A percentile compares a stretch with the other conserved stretches of the same genome.
phyloP scores from a whole-genome alignment of 2,113 vertebrate genomes.

The Chlorodrepanis virens region DNA sequence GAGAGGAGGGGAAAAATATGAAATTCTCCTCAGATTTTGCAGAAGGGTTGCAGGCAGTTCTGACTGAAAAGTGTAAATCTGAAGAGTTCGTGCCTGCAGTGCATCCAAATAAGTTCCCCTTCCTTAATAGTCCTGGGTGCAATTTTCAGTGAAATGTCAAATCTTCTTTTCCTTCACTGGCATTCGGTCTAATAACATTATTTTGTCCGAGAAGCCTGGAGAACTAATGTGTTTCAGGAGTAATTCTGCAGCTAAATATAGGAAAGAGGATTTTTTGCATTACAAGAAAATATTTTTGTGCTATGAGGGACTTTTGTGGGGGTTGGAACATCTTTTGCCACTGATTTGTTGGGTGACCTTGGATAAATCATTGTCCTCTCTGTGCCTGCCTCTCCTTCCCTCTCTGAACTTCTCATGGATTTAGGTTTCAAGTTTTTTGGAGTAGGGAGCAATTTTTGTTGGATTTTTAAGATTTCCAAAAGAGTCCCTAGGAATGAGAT shows the following conservation, averaged over 20 bases:
- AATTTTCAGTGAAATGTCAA: conserved; percentile 37
- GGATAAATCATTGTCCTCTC: not conserved
- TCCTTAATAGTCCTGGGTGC: conserved; percentile 7
- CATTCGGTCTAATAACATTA: conserved; percentile 5
- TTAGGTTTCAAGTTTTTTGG: not conserved
- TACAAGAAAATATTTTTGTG: conserved; percentile 1
- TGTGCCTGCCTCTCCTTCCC: not conserved
- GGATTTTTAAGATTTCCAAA: not conserved
- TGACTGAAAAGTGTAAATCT: conserved; percentile 13
- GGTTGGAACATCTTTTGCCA: not conserved
- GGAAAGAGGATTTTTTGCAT: conserved; percentile 23
- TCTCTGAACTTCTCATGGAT: not conserved
- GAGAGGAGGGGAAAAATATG: not conserved
- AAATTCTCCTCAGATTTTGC: not conserved
- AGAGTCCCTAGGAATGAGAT: not conserved
- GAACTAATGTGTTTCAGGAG: not conserved
- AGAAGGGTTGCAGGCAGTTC: not conserved
- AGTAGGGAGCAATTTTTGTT: not conserved
- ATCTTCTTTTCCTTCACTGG: not conserved
- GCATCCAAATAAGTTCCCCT: conserved; percentile 23
- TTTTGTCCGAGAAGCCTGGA: conserved; percentile 35
- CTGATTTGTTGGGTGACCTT: not conserved
- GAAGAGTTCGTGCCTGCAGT: not conserved
- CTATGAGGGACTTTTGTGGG: not conserved
- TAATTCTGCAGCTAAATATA: conserved; percentile 34